Base-by-base conservation (phyloP, 2,797 vertebrate species). In the Syngnathus rostellatus region DNA sequence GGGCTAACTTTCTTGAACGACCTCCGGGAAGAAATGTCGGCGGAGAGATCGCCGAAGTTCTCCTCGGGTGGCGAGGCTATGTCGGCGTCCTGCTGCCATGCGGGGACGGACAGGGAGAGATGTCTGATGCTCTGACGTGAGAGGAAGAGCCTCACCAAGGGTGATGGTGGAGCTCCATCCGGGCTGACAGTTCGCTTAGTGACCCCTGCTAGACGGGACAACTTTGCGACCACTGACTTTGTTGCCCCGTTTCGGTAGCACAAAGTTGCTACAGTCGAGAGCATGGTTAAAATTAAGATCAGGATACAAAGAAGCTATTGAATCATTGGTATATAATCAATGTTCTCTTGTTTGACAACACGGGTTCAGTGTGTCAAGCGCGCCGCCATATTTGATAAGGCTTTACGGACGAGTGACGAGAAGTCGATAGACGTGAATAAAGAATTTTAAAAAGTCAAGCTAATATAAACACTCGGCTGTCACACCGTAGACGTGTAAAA, bases 1-100 rank as follows among this genome's bases (percentile, higher is more conserved):
- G 90, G 39, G 0, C 87, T 88, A 2, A 81, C 83, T 80, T 96
- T 97, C 53, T 25, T 89, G 65, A 91, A 98, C 17, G 80, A 78
- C 48, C 74, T 90, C 69, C 92, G 87, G 61, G 91, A 87, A 0
- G 93, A 87, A 2, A 92, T 90, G 8, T 80, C 86, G 4, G 67
- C 0, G 0, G 94, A 92, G 0, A 91, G 72, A 0, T 85, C 87
- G 31, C 96, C 95, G 75, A 98, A 81, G 4, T 55, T 41, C 21
- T 65, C 64, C 12, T 54, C 37, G 7, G 64, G 17, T 2, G 19
- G 2, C 48, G 48, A 54, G 3, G 31, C 17, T 1, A 31, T 8
- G 19, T 50, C 23, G 50, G 19, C 38, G 5, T 40, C 23, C 38
- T 43, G 54, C 55, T 21, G 50, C 40, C 41, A 23, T 3, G 40